Evolutionary conservation across 2,113 vertebrate species (phyloP), one percentile per base, ranked within the genome.

Genomic region (Arvicanthis niloticus): DNA sequence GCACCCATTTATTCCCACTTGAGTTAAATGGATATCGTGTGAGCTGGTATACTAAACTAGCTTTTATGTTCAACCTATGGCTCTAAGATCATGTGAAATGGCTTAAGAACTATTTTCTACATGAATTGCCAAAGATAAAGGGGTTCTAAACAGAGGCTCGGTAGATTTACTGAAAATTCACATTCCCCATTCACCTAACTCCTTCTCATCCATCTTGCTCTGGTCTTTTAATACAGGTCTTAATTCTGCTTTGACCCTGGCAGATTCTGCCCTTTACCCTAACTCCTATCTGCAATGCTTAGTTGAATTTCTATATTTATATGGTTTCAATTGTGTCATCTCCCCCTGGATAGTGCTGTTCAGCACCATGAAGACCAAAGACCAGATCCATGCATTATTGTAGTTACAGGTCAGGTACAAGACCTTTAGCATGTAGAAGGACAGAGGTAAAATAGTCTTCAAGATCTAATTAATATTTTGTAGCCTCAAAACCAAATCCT

Each of bases 31-130:
- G 48, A 37, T 73, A 76, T 5, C 62, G 72, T 60, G 19, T n/a
- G 62, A 93, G 15, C 11, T 84, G 70, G 4, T 40, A 75, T 91
- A 85, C 67, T 96, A 45, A 93, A 91, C 91, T 90, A 10, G 34
- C 72, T 91, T 92, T 21, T 89, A 88, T 56, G 62, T 6, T 90
- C 62, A 90, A 53, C 34, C 22, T 90, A 9, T 19, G 19, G 77
- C 40, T 92, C 45, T 94, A 10, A 78, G 45, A 7, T 40, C 72
- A 24, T 3, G 1, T 94, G 21, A 88, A 68, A 91, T 12, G 15
- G 8, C 42, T 81, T 67, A 81, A 78, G 91, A 73, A 26, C 60
- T 9, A 53, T 89, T 72, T 53, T 24, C n/a, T 42, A 67, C 8
- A 72, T 40, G 60, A 65, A 45, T 68, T 53, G 7, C 24, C 58